These are phyloP conservation scores for Neoseiulus cucumeris DNA, from an alignment of 1,140 invertebrate genomes.

Conservation along the genomic window DNA sequence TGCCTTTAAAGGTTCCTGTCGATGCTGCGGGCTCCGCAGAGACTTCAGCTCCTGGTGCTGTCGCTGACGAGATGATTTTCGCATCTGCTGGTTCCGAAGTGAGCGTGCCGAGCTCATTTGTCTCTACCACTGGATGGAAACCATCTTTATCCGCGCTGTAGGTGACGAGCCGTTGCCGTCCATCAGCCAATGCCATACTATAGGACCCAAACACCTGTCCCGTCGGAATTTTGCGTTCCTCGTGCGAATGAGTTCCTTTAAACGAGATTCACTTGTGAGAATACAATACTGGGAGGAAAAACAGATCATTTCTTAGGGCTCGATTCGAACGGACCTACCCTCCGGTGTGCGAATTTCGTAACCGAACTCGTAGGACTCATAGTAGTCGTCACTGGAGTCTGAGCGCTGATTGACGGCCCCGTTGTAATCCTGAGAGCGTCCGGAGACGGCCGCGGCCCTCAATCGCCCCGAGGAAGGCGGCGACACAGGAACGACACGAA, in stretches of 20 bases:
- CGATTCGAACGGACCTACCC: constrained; percentile 5
- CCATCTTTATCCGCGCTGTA: background rate
- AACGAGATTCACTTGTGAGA: too few species aligned
- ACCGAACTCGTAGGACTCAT: background rate
- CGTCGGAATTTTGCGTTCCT: background rate
- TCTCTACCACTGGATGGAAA: background rate
- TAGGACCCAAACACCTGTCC: background rate
- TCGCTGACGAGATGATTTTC: background rate
- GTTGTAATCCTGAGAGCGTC: too few species aligned
- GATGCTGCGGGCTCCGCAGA: background rate
- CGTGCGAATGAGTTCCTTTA: background rate
- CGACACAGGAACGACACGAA: too few species aligned
- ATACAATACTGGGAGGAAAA: too few species aligned
- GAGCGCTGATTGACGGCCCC: too few species aligned
- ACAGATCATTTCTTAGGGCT: too few species aligned
- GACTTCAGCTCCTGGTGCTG: background rate
- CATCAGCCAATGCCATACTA: background rate
- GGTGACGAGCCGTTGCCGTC: background rate
- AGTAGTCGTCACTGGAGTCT: background rate
- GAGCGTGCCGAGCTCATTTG: background rate
- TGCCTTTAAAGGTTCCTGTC: background rate
- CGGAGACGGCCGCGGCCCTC: too few species aligned
- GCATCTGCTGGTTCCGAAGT: background rate
- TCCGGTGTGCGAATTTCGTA: background rate
- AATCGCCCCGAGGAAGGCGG: too few species aligned